Conservation (phyloP, 30 jellyfish, hydroid and myxozoan species). For the Cassiopea andromeda region DNA sequence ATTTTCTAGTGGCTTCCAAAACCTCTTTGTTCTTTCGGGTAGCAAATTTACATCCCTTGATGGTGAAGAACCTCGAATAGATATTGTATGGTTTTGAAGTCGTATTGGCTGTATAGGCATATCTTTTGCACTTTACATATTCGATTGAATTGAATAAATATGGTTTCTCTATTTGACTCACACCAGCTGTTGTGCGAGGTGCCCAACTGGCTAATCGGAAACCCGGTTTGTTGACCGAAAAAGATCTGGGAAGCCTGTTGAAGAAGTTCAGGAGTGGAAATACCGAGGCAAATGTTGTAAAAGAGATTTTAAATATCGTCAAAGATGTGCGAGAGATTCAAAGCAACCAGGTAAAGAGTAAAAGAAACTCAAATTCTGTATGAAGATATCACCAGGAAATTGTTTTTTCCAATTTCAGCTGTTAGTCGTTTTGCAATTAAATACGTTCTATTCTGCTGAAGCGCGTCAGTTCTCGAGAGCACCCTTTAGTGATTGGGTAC, state of each 20-base stretch:
- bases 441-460: no score
- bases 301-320: slow-evolving; percentile 73
- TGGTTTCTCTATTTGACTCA: not conserved
- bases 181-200: not conserved
- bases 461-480: no score
- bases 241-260: slow-evolving; percentile 40
- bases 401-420: no score
- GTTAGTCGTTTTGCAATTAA: no score
- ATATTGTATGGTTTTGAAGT: not conserved
- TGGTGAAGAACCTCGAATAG: no score
- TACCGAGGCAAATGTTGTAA: slow-evolving; percentile 41
- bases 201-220: slow-evolving; percentile 5
- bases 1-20: no score
- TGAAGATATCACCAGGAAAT: no score
- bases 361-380: not conserved
- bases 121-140: not conserved
- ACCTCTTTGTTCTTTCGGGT: no score
- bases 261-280: slow-evolving; percentile 47
- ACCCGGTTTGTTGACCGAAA: not conserved
- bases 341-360: slow-evolving; percentile 70
- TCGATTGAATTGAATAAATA: no score
- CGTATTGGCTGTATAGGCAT: not conserved
- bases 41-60: no score
- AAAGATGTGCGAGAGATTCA: slow-evolving; percentile 80
- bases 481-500: no score